Evolutionary conservation across 2,113 vertebrate species (phyloP).

Genomic region (Tragelaphus imberbis): DNA sequence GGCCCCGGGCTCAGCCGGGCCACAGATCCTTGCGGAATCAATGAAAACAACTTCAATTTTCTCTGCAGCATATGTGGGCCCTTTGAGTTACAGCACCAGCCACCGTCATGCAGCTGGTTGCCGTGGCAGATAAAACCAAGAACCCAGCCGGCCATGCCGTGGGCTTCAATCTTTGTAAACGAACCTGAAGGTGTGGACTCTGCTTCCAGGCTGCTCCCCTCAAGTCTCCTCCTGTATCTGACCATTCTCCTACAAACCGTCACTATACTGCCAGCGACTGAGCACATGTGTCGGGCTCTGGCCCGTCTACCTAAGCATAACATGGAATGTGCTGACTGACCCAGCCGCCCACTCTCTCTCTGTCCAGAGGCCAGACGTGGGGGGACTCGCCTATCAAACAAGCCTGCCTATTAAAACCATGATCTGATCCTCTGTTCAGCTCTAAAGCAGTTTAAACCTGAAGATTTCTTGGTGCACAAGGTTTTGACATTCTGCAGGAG

Average conservation of each 20-base stretch:
- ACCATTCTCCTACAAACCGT: background rate
- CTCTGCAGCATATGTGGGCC: no score
- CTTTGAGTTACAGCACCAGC: background rate
- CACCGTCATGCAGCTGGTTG: background rate
- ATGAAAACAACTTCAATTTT: background rate
- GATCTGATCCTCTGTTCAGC: background rate
- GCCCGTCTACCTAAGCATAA: background rate
- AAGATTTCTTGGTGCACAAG: background rate
- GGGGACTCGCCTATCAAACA: background rate
- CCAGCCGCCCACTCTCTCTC: background rate
- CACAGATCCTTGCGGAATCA: background rate
- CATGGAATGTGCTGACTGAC: background rate
- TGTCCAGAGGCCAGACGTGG: background rate
- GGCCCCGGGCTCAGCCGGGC: background rate
- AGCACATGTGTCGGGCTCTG: accelerated
- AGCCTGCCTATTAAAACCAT: background rate
- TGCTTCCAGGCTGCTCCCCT: background rate
- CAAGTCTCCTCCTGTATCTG: background rate
- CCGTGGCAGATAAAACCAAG: background rate
- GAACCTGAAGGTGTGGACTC: background rate
- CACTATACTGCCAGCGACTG: background rate
- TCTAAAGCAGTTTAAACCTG: background rate
- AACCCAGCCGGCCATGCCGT: accelerated
- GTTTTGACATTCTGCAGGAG: background rate
- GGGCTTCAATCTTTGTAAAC: no score